Conservation (phyloP, 53 echinoderm and acorn worm species). For the Temnopleurus reevesii region DNA sequence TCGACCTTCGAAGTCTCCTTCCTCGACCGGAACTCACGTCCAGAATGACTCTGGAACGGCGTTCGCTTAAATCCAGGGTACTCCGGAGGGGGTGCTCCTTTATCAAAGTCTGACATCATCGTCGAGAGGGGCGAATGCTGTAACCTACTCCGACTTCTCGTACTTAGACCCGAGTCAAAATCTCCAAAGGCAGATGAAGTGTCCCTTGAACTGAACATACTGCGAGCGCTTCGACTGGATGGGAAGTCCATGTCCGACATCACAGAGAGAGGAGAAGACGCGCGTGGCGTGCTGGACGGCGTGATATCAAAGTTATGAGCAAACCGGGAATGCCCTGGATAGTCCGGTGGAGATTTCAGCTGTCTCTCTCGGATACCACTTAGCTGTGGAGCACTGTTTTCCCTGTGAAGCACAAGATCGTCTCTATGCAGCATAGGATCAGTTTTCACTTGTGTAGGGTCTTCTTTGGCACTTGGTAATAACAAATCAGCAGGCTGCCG, state of each 20-base stretch:
- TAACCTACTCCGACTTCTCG: background rate
- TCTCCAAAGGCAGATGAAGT: slow-evolving; percentile 45
- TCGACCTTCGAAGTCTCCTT: slow-evolving; percentile 49
- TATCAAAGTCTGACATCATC: slow-evolving; percentile 42
- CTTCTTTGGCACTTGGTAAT: slow-evolving; percentile 55
- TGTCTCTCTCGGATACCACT: slow-evolving; percentile 18
- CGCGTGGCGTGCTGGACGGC: slow-evolving; percentile 44
- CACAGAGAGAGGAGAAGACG: slow-evolving; percentile 14
- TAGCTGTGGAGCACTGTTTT: slow-evolving; percentile 53
- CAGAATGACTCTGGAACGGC: slow-evolving; percentile 53
- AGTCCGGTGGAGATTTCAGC: slow-evolving; percentile 47
- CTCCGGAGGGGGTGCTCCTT: slow-evolving; percentile 28
- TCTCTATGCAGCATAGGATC: background rate
- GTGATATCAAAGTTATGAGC: slow-evolving; percentile 34
- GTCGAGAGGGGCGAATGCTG: slow-evolving; percentile 15
- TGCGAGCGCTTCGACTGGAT: background rate
- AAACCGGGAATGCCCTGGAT: slow-evolving; percentile 52
- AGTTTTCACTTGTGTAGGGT: slow-evolving; percentile 21
- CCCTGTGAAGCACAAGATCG: slow-evolving; percentile 29
- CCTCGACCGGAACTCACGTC: slow-evolving; percentile 26
- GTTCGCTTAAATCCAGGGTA: slow-evolving; percentile 57
- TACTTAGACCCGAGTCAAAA: slow-evolving; percentile 15
- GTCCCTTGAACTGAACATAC: slow-evolving; percentile 19
- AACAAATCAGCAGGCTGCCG: slow-evolving; percentile 52
- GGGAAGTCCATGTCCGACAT: slow-evolving; percentile 53